phyloP scores from a whole-genome alignment of 2,113 vertebrate species.

The Gopherus flavomarginatus region DNA sequence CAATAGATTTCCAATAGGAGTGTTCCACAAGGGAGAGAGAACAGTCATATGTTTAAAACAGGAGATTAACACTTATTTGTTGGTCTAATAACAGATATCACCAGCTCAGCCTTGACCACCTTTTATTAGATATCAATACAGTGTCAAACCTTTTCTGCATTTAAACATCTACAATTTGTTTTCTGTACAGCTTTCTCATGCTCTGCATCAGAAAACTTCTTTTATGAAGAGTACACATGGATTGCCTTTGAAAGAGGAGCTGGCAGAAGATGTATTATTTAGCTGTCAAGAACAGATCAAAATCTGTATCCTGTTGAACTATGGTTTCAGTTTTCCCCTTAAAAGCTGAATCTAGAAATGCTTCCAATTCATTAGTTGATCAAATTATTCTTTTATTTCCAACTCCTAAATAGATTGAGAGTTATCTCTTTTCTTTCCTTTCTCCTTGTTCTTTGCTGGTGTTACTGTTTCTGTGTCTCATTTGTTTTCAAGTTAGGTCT shows the following conservation, averaged over 20 bases:
- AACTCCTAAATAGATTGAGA: background rate
- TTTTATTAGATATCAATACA: conserved; percentile 30
- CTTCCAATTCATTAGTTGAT: background rate
- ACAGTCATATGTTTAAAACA: background rate
- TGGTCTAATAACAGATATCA: conserved; percentile 7
- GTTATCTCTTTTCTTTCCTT: background rate
- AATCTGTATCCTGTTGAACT: background rate
- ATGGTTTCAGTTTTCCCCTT: background rate
- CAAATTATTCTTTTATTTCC: background rate
- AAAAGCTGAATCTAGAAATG: background rate
- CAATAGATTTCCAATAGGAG: background rate
- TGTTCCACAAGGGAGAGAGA: background rate
- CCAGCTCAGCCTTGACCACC: background rate
- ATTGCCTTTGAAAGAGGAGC: background rate
- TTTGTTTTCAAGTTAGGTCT: background rate
- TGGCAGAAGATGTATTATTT: background rate
- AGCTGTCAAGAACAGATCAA: background rate
- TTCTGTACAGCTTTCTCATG: background rate
- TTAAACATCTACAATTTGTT: conserved; percentile 22
- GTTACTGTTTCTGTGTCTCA: background rate
- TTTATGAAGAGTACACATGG: background rate
- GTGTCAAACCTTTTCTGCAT: background rate
- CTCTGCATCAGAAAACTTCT: background rate
- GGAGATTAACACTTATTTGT: conserved; percentile 22
- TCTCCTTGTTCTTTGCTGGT: background rate